Conservation (phyloP, 2,113 vertebrate genomes). For the Salvelinus sp. region DNA sequence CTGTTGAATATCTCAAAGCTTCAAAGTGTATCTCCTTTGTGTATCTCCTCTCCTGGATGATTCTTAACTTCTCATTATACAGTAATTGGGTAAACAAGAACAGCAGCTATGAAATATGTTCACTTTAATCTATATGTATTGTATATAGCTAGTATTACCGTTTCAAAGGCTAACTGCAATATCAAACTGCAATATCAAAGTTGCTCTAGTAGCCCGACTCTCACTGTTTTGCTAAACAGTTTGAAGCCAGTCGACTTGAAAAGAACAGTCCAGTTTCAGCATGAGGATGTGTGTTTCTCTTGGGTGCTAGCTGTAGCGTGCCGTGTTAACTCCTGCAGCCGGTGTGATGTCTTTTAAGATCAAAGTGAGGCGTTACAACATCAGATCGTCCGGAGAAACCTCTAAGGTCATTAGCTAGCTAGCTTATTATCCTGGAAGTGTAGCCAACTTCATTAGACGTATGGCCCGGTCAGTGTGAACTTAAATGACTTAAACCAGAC, state of each 20-base stretch:
- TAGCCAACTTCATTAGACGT: no score
- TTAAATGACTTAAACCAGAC: no score
- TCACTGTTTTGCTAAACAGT: not conserved
- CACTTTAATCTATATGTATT: not conserved
- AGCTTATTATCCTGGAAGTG: no score
- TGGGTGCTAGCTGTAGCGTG: constrained; percentile 9
- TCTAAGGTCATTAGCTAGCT: no score
- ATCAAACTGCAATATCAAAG: not conserved
- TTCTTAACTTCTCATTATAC: not conserved
- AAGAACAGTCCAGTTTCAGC: not conserved
- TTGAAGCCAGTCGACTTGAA: constrained; percentile 17
- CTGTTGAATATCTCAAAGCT: not conserved
- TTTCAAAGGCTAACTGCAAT: not conserved
- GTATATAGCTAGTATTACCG: not conserved
- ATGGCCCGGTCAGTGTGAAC: no score
- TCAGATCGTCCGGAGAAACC: not conserved
- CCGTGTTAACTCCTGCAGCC: constrained; percentile 26
- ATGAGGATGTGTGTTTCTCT: not conserved
- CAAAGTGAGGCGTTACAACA: not conserved
- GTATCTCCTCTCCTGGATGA: no score
- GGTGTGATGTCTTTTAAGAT: constrained; percentile 6
- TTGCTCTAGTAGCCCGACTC: not conserved
- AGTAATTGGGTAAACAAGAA: not conserved
- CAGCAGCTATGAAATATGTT: not conserved
- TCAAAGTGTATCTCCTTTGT: not conserved